phyloP scores from a whole-genome alignment of 2,113 vertebrate genomes.

The Cercopithecus mona region DNA sequence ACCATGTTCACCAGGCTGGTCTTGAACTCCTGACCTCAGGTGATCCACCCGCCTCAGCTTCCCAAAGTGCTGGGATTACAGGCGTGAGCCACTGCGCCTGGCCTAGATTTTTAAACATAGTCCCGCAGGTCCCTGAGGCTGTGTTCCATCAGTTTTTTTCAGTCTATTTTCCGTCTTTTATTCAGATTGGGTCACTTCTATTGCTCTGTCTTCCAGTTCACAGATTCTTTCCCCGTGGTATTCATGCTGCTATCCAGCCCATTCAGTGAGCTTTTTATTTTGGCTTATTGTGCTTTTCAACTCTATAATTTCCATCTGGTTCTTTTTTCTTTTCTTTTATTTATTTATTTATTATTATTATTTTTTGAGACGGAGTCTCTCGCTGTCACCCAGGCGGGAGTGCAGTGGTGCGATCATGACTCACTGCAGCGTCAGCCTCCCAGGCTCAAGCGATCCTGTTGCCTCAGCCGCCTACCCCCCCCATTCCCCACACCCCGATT shows the following conservation, averaged over 20 bases:
- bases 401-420: too few species aligned
- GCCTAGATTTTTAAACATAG: not conserved
- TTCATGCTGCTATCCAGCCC: not conserved
- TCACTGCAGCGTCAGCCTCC: too few species aligned
- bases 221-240: not conserved
- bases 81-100: rapidly evolving
- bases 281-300: not conserved
- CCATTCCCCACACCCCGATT: too few species aligned
- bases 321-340: not conserved
- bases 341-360: too few species aligned
- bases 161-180: not conserved
- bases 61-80: not conserved
- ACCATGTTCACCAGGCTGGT: not conserved
- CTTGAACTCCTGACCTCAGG: not conserved
- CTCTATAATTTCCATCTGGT: not conserved
- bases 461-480: too few species aligned
- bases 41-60: not conserved
- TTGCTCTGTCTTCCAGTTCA: not conserved
- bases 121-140: not conserved
- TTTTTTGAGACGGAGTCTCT: too few species aligned
- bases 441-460: not conserved
- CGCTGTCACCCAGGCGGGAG: too few species aligned
- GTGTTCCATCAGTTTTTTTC: not conserved
- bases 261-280: not conserved
- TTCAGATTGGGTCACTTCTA: not conserved